Evolutionary conservation across 2,113 vertebrate species (phyloP).

Genomic region (Oplegnathus fasciatus): DNA sequence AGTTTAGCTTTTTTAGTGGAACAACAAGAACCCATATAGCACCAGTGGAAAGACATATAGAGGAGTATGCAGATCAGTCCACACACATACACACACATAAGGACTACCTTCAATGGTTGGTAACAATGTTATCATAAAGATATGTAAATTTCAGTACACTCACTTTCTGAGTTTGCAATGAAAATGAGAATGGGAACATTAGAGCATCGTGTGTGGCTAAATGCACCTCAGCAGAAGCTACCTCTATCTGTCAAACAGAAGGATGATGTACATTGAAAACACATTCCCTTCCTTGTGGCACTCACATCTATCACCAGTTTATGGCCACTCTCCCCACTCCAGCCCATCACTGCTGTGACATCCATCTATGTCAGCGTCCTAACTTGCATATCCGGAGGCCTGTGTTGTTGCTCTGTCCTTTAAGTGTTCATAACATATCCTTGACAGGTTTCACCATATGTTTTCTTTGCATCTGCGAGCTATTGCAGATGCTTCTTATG

Average conservation of each 20-base stretch:
- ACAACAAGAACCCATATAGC: too few relatives aligned
- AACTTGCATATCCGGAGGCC: conserved; percentile 67
- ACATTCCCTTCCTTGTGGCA: conserved; percentile 75
- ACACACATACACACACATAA: neutral
- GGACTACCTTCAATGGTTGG: conserved; percentile 9
- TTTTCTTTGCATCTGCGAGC: conserved; percentile 35
- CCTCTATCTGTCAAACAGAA: conserved; percentile 74
- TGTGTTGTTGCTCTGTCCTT: conserved; percentile 56
- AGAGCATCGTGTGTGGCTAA: conserved; percentile 53
- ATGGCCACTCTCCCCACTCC: conserved; percentile 69
- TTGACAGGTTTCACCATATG: conserved; percentile 56
- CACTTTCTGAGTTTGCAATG: conserved; percentile 32
- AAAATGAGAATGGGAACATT: conserved; percentile 59
- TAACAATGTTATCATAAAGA: conserved; percentile 32
- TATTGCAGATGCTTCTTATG: neutral
- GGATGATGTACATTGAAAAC: conserved; percentile 79
- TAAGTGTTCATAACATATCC: conserved; percentile 58
- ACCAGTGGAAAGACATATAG: neutral
- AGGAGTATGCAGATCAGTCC: neutral
- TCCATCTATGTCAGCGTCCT: conserved; percentile 77
- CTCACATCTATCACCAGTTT: conserved; percentile 81
- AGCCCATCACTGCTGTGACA: conserved; percentile 68
- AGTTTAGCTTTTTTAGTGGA: neutral
- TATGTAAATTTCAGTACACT: conserved; percentile 46
- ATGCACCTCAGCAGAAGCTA: conserved; percentile 60